These are phyloP conservation scores for Betta splendens DNA, from an alignment of 2,797 vertebrate species.

Conservation along the genomic window DNA sequence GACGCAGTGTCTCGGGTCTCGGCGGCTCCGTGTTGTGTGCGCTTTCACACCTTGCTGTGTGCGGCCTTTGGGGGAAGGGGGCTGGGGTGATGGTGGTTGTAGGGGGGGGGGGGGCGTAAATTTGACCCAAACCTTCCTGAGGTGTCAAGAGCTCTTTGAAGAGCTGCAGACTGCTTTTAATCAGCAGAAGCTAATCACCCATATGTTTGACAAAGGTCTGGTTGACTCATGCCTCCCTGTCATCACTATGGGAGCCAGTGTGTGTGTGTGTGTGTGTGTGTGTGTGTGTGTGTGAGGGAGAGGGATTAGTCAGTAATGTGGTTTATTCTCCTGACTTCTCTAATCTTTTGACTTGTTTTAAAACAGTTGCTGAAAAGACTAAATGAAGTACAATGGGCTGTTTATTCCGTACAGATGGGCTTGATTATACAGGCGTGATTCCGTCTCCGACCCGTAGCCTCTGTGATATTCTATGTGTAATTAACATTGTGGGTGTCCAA, in stretches of 20 bases:
- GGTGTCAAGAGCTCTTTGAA: slow-evolving; percentile 74
- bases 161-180: slow-evolving; percentile 68
- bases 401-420: slow-evolving; percentile 56
- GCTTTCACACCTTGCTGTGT: slow-evolving; percentile 70
- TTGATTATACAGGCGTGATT: slow-evolving; percentile 44
- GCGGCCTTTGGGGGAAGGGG: slow-evolving; percentile 35
- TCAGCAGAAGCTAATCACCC: slow-evolving; percentile 72
- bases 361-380: slow-evolving; percentile 34
- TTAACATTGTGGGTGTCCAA: slow-evolving; percentile 64
- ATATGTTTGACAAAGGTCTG: slow-evolving; percentile 72
- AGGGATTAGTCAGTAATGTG: neutral
- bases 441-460: slow-evolving; percentile 9
- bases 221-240: slow-evolving; percentile 64
- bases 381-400: slow-evolving; percentile 46
- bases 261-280: slow-evolving; percentile 13
- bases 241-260: slow-evolving; percentile 49
- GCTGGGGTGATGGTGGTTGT: no score
- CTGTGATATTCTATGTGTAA: slow-evolving; percentile 51
- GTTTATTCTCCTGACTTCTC: slow-evolving; percentile 27
- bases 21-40: slow-evolving; percentile 46
- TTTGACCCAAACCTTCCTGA: slow-evolving; percentile 66
- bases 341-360: slow-evolving; percentile 37
- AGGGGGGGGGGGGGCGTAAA: slow-evolving; percentile 43
- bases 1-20: slow-evolving; percentile 19
- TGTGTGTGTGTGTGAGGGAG: slow-evolving; percentile 22